Evolutionary conservation across 2,113 vertebrate species (phyloP).

Genomic region (Girardinichthys multiradiatus): DNA sequence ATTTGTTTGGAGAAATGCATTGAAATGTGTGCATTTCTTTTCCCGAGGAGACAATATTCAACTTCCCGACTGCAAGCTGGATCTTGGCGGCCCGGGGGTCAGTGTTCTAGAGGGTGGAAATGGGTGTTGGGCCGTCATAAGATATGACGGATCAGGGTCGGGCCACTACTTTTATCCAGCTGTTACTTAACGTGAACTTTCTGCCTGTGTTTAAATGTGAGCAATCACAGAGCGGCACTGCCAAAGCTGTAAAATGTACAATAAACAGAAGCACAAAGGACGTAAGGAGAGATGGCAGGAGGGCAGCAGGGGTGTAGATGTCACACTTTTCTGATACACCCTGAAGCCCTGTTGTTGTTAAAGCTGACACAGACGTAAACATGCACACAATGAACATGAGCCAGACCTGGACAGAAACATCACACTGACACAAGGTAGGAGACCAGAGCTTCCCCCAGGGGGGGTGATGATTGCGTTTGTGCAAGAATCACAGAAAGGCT

Average conservation of each 20-base stretch:
- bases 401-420: slow-evolving; percentile 9
- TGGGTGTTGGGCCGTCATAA: slow-evolving; percentile 52
- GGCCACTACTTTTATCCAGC: slow-evolving; percentile 65
- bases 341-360: slow-evolving; percentile 46
- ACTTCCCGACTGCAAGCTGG: slow-evolving; percentile 41
- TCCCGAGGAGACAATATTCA: slow-evolving; percentile 33
- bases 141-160: slow-evolving; percentile 72
- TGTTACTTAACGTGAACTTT: slow-evolving; percentile 32
- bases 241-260: slow-evolving; percentile 26
- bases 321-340: slow-evolving; percentile 72
- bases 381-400: slow-evolving; percentile 27
- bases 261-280: slow-evolving; percentile 55
- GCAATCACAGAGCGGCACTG: neutral
- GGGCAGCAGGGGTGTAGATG: slow-evolving; percentile 53
- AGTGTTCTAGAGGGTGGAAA: slow-evolving; percentile 62
- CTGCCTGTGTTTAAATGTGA: slow-evolving; percentile 18
- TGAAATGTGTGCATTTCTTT: slow-evolving; percentile 55
- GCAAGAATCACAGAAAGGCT: neutral
- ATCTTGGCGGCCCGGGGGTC: slow-evolving; percentile 65
- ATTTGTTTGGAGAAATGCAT: slow-evolving; percentile 57
- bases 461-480: neutral
- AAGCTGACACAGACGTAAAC: slow-evolving; percentile 25
- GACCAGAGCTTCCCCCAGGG: neutral
- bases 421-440: slow-evolving; percentile 17
- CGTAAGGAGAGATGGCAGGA: slow-evolving; percentile 28